Base-by-base conservation (phyloP, 2,797 vertebrate species). In the Otus scops region DNA sequence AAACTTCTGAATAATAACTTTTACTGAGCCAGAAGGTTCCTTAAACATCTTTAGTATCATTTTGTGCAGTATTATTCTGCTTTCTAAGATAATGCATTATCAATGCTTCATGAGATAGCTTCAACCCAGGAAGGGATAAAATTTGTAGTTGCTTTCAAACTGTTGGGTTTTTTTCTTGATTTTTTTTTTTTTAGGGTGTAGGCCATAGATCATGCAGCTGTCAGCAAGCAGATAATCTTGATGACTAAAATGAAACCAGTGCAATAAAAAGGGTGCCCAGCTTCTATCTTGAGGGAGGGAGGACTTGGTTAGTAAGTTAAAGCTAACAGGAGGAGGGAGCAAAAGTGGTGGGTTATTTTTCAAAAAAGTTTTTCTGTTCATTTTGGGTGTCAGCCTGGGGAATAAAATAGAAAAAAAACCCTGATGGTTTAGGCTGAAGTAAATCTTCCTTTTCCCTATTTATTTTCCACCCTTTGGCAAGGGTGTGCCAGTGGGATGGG, bases 1-100 rank as follows among this genome's bases (percentile, higher is more conserved):
- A 98, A 98, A 98, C 98, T 98, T 98, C 91, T 96, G 94, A 98
- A 98, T 97, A 98, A 98, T 97, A 98, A 98, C 97, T 98, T 98
- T 97, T 89, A 97, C 91, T 2, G 60, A 98, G 95, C 93, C 95
- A 96, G 95, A 94, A 97, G 97, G 92, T 97, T 96, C 95, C 96
- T 97, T 95, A 92, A 96, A 96, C 93, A 97, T 97, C 92, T 97
- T 92, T 95, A 97, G 97, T 98, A 98, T 98, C 98, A 91, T 93
- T 95, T 95, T 96, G 96, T 96, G 93, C 97, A 97, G 96, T 90
- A 96, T 97, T 97, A 97, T 97, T 97, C 98, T 98, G 98, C 97
- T 97, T 74, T 89, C 67, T 70, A 85, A 98, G 98, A 98, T 98
- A 98, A 97, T 85, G 94, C 3, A 41, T 97, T 98, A 98, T 98